Conservation (phyloP, 2,113 vertebrate species). For the Brevimyrus niger region DNA sequence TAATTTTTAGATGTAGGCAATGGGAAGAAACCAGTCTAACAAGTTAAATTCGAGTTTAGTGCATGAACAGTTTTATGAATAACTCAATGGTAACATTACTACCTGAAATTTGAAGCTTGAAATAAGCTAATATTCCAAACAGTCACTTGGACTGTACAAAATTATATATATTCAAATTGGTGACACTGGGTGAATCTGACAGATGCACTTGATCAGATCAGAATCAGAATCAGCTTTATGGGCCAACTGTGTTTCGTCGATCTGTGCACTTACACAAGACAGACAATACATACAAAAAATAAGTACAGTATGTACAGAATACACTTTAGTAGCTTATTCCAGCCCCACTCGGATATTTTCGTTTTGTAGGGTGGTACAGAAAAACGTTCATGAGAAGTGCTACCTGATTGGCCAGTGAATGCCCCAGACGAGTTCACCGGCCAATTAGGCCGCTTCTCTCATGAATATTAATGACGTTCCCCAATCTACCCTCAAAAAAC, state of each 20-base stretch:
- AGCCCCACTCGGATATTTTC: neutral
- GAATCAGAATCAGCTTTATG: too few relatives aligned
- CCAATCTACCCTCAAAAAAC: neutral
- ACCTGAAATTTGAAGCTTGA: neutral
- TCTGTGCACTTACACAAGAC: too few relatives aligned
- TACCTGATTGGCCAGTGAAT: neutral
- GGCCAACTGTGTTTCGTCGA: too few relatives aligned
- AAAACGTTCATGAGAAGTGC: neutral
- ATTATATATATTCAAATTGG: neutral
- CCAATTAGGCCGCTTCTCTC: neutral
- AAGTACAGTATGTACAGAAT: too few relatives aligned
- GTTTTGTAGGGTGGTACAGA: neutral
- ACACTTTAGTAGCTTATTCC: too few relatives aligned
- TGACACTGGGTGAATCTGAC: neutral
- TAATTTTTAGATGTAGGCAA: neutral
- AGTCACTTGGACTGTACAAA: neutral
- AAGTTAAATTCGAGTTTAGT: neutral
- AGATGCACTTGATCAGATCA: neutral
- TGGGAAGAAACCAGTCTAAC: neutral
- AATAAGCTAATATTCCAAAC: neutral
- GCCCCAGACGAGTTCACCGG: neutral
- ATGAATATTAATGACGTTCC: neutral
- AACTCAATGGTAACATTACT: neutral
- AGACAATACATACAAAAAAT: too few relatives aligned
- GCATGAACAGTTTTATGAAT: neutral